These are phyloP conservation scores for Acestrorhynchus altus DNA, from an alignment of 2,797 vertebrate genomes.

Conservation along the genomic window DNA sequence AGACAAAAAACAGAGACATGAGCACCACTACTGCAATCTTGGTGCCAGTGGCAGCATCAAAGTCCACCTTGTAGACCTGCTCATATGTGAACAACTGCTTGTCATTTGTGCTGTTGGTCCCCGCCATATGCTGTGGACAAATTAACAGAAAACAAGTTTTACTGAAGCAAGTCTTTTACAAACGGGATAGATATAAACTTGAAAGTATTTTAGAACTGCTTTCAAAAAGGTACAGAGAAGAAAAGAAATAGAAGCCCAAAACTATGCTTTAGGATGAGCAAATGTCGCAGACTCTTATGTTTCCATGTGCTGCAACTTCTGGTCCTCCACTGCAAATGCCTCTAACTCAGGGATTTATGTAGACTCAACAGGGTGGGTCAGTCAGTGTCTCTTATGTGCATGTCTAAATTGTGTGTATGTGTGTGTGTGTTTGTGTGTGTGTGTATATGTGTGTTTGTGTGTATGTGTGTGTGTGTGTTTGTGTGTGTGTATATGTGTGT, in stretches of 20 bases:
- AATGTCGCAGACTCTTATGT: neutral
- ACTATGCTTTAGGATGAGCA: neutral
- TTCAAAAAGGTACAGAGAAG: neutral
- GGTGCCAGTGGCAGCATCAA: conserved; percentile 16
- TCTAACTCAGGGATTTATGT: conserved; percentile 24
- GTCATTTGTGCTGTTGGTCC: conserved; percentile 36
- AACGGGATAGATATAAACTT: neutral
- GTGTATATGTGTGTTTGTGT: neutral
- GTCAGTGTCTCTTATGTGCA: neutral
- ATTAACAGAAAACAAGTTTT: neutral
- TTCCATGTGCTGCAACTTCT: neutral
- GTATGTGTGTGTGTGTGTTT: too few species aligned
- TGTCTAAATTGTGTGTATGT: neutral
- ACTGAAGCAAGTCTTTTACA: neutral
- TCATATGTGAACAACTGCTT: conserved; percentile 25
- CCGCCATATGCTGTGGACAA: conserved; percentile 43
- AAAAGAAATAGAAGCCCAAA: neutral
- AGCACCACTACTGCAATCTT: conserved; percentile 44
- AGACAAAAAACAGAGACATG: conserved; percentile 59
- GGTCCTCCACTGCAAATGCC: neutral
- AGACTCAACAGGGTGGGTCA: neutral
- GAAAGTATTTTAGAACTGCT: neutral
- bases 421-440: neutral
- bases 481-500: too few species aligned
- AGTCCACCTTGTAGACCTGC: conserved; percentile 37